Base-by-base conservation (phyloP, 30 jellyfish, hydroid and myxozoan species). In the Morbakka virulenta region DNA sequence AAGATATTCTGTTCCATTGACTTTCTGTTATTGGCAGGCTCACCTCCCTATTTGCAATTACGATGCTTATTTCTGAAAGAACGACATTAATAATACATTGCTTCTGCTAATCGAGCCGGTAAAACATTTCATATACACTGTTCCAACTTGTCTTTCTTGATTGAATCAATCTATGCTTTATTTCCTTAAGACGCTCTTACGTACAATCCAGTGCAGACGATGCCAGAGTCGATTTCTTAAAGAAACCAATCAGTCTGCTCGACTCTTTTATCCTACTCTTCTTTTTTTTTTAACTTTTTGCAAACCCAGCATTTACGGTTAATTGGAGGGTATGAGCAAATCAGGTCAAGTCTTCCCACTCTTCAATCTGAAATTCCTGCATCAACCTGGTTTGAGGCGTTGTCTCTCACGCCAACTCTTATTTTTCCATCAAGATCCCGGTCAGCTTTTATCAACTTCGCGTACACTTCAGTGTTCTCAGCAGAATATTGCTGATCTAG, bases 241-340 rank as follows among this genome's bases (percentile, higher is more conserved):
- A n/a, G n/a, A n/a, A 47, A 14, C 64, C 62, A 24, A 48, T 82
- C 41, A 79, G 49, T 69, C 70, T 67, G 50, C 68, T 25, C 4
- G 77, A 26, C 2, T 27, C 52, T 50, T 49, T 66, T 21, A 50
- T 64, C 50, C 30, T 6, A 30, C 35, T 28, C 0, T 79, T 31
- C 50, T 52, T 79, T 50, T 67, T 79, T 68, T 68, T n/a, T n/a
- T n/a, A n/a, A n/a, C n/a, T 72, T 25, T 51, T 69, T 14, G 84
- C 85, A 21, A 81, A 68, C 4, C 83, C 79, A 17, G 47, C 93
- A 53, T 81, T 81, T 29, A 81, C 74, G 25, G 93, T 85, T 23
- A 81, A 35, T 67, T 82, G 87, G n/a, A 82, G 72, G 3, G 82
- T 82, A 31, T 82, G 87, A 62, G 86, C 82, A 62, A 53, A 69